Conservation (phyloP, 2,888 invertebrate species). For the Dasysyrphus albostriatus region DNA sequence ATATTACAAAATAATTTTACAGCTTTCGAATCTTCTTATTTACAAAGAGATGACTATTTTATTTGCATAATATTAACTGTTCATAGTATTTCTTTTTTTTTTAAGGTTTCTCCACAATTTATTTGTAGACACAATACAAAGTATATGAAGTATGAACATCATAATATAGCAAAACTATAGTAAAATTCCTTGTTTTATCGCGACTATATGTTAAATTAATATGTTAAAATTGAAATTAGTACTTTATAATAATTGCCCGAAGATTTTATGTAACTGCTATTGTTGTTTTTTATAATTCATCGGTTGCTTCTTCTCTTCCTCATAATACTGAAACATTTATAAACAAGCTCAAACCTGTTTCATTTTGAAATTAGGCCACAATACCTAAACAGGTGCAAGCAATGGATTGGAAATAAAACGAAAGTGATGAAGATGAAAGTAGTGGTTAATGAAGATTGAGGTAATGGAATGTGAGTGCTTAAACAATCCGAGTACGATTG, state of each 20-base stretch:
- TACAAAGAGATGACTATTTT: slow-evolving; percentile 42
- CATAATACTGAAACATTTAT: slow-evolving; percentile 18
- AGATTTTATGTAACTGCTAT: slow-evolving; percentile 66
- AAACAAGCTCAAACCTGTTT: slow-evolving; percentile 62
- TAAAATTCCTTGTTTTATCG: slow-evolving; percentile 52
- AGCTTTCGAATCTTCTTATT: slow-evolving; percentile 61
- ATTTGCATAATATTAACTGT: slow-evolving; percentile 37
- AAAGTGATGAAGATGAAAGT: slow-evolving; percentile 75
- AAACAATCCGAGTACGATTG: slow-evolving; percentile 36
- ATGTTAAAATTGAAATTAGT: slow-evolving; percentile 67
- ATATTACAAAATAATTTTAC: slow-evolving; percentile 55
- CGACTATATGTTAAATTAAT: slow-evolving; percentile 64
- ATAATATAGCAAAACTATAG: slow-evolving; percentile 43
- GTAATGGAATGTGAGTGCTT: slow-evolving; percentile 66
- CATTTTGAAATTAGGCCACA: slow-evolving; percentile 61
- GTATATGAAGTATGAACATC: slow-evolving; percentile 29
- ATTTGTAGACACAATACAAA: background rate
- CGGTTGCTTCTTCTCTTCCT: slow-evolving; percentile 47
- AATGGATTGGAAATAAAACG: slow-evolving; percentile 71
- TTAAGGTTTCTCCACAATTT: slow-evolving; percentile 54
- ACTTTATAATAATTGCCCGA: slow-evolving; percentile 56
- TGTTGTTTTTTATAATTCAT: slow-evolving; percentile 7
- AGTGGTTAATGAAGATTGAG: slow-evolving; percentile 60
- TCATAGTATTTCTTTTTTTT: slow-evolving; percentile 14
- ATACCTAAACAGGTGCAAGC: slow-evolving; percentile 71